Evolutionary conservation across 2,888 invertebrate genomes (phyloP).

Genomic region (Sesia bembeciformis): DNA sequence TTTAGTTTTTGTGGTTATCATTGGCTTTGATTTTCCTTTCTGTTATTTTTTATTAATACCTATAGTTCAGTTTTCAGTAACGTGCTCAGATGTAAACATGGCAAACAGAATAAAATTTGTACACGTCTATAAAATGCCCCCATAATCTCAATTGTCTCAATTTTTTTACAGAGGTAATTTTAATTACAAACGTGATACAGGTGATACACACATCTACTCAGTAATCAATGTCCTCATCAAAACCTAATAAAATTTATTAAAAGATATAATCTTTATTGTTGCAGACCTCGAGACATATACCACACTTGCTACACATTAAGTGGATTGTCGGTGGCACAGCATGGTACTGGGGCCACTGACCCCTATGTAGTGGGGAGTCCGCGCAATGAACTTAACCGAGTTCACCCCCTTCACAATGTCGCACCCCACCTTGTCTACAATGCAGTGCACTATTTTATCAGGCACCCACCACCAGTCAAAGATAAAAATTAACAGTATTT

Average conservation of each 20-base stretch:
- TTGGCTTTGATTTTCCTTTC: too few species aligned
- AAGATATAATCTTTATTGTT: slow-evolving; percentile 27
- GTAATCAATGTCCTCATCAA: too few species aligned
- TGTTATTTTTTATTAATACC: too few species aligned
- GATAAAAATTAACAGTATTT: slow-evolving; percentile 37
- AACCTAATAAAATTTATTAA: background rate
- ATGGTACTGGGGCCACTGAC: slow-evolving; percentile 66
- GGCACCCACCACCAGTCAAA: slow-evolving; percentile 60
- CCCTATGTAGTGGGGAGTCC: slow-evolving; percentile 77
- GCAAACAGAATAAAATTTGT: too few species aligned
- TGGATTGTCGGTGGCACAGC: slow-evolving; percentile 95
- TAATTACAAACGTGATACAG: too few species aligned
- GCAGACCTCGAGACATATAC: slow-evolving; percentile 90
- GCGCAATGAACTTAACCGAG: slow-evolving; percentile 81
- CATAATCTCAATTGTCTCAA: too few species aligned
- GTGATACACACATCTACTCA: too few species aligned
- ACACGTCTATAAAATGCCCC: too few species aligned
- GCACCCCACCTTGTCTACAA: slow-evolving; percentile 77
- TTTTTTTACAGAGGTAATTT: too few species aligned
- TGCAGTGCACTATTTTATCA: slow-evolving; percentile 64
- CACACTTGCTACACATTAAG: slow-evolving; percentile 98
- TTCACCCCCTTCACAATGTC: slow-evolving; percentile 90
- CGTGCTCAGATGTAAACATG: too few species aligned
- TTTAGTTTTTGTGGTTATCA: too few species aligned
- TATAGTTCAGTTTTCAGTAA: too few species aligned